Base-by-base conservation (phyloP, 2,888 invertebrate species). In the Linnaemya vulpina region DNA sequence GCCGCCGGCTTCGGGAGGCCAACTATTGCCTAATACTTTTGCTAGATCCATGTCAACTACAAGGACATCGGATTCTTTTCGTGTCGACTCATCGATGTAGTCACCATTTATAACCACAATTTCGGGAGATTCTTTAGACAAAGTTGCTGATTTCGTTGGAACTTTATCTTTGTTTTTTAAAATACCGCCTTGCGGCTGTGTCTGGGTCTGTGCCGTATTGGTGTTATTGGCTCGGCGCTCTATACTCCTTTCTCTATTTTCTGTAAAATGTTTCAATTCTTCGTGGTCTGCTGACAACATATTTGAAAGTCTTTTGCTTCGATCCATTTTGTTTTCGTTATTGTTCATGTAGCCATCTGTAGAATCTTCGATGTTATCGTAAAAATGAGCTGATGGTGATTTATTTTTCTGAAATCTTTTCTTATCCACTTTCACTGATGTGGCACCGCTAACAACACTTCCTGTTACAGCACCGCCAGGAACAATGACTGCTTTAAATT, bases 1-100 rank as follows among this genome's bases (percentile, higher is more conserved):
- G 40, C 89, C 90, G 17, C 92, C 92, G 8, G 91, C 92, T 62
- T 87, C 89, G 22, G 85, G 87, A 43, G 92, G 92, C 92, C 92
- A 92, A 87, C 91, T 90, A 8, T 87, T 80, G 11, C 91, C 92
- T 25, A 92, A 87, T 53, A 92, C 81, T 53, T 92, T 91, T 3
- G 88, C 89, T 78, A 92, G 89, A 71, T 92, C 92, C 3, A 92
- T 89, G 60, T 90, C 90, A 7, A 92, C 87, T 49, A 91, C 89
- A 73, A 90, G 90, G 30, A 91, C 88, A 70, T 89, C 88, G 22
- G 88, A 87, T 55, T 91, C 91, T 70, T 90, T 89, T 46, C 87
- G 89, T 0, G 88, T 90, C 0, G 91, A 90, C 70, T 92, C 90
- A 25, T 90, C 89, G 43, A 91, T 91, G 75, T 91, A 91, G 0